Evolutionary conservation across 2,113 vertebrate genomes (phyloP).

Genomic region (Ibidorhyncha struthersii): DNA sequence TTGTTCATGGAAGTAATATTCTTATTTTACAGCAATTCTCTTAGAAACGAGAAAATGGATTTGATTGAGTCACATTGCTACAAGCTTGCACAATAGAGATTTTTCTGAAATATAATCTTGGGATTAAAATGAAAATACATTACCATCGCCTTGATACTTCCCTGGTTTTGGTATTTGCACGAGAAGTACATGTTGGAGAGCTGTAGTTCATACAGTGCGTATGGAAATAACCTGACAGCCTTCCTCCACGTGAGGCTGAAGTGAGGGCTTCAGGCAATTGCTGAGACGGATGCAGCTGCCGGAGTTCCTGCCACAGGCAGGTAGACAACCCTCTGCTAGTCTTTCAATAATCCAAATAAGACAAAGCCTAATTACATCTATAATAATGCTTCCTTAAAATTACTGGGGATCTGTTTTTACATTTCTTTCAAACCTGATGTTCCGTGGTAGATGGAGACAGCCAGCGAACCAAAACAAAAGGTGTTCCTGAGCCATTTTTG

Average conservation of each 20-base stretch:
- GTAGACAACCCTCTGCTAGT: too few relatives aligned
- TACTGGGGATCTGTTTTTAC: neutral
- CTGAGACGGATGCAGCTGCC: fast-evolving
- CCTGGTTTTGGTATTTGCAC: neutral
- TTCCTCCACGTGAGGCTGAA: neutral
- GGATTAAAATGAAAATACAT: neutral
- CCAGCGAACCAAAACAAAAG: neutral
- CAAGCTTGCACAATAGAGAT: neutral
- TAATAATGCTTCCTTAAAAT: neutral
- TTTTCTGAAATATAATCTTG: neutral
- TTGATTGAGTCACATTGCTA: neutral
- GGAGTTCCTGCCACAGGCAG: neutral
- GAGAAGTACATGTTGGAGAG: neutral
- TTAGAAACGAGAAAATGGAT: neutral
- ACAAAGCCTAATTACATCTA: neutral
- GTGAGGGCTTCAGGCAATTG: neutral
- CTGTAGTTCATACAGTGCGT: fast-evolving
- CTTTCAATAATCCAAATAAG: neutral
- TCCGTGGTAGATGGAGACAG: neutral
- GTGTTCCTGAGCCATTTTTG: neutral
- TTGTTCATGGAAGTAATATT: neutral
- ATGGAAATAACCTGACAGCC: neutral
- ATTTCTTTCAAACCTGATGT: neutral
- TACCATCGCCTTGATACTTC: neutral
- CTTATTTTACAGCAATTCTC: neutral